Evolutionary conservation across 2,888 invertebrate genomes (phyloP).

Genomic region (Caenorhabditis doughertyi): DNA sequence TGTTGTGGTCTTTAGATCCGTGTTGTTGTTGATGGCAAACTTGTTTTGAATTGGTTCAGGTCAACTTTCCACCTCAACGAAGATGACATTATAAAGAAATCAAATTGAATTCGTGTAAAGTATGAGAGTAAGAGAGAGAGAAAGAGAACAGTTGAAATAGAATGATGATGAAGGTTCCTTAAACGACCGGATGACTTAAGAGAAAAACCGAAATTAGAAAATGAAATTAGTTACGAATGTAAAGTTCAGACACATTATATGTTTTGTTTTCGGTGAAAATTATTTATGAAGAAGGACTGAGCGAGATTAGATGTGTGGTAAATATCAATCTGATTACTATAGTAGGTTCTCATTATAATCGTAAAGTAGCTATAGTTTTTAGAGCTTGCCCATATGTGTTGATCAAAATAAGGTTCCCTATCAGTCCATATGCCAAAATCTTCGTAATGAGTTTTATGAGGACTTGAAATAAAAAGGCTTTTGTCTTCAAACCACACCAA

Average conservation of each 20-base stretch:
- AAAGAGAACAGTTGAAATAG: constrained; percentile 9
- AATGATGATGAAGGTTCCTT: background rate
- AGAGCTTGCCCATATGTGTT: background rate
- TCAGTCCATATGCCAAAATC: background rate
- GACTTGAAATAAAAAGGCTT: no score
- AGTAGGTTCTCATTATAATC: background rate
- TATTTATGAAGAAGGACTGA: background rate
- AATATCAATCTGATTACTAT: background rate
- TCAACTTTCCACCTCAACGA: constrained; percentile 38
- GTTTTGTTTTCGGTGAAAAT: background rate
- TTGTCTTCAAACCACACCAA: no score
- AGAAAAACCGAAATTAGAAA: constrained; percentile 21
- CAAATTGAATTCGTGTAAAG: constrained; percentile 32
- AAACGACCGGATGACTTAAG: background rate
- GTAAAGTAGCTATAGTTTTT: constrained; percentile 2
- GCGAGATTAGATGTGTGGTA: constrained; percentile 4
- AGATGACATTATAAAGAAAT: constrained; percentile 22
- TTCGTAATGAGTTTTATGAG: background rate
- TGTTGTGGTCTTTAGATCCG: constrained; percentile 22
- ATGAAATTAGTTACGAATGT: constrained; percentile 27
- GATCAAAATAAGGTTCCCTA: constrained; percentile 22
- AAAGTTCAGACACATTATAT: background rate
- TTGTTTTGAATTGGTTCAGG: constrained; percentile 40
- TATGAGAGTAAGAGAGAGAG: constrained; percentile 6
- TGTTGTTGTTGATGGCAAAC: constrained; percentile 34